These are phyloP conservation scores for Volucella bombylans DNA, from an alignment of 2,888 invertebrate genomes.

Conservation along the genomic window DNA sequence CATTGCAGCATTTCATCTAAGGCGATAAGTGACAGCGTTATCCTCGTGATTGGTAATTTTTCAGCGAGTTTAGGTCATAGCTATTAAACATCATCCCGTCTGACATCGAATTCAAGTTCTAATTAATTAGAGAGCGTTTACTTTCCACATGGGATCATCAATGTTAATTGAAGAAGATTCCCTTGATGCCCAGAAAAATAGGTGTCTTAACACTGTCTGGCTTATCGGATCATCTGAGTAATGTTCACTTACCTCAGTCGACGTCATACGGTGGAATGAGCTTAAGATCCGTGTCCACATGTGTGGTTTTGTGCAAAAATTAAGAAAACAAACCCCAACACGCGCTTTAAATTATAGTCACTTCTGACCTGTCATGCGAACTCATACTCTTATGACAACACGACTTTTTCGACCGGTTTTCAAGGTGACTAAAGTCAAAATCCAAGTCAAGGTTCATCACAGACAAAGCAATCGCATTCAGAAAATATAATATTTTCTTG, in stretches of 20 bases:
- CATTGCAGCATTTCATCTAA: not conserved
- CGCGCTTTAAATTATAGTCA: not conserved
- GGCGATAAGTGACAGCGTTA: not conserved
- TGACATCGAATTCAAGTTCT: slow-evolving; percentile 7
- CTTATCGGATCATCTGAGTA: not conserved
- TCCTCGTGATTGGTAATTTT: not conserved
- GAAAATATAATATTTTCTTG: slow-evolving; percentile 1
- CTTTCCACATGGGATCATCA: slow-evolving; percentile 16
- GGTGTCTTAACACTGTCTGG: slow-evolving; percentile 23
- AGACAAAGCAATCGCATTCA: not conserved
- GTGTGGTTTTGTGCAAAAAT: not conserved
- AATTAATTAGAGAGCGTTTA: not conserved
- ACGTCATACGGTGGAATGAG: not conserved
- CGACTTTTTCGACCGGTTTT: not conserved
- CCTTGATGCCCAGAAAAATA: not conserved
- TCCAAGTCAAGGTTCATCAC: not conserved
- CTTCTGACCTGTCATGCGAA: not conserved
- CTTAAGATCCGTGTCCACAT: not conserved
- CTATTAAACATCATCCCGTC: not conserved
- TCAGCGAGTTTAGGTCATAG: not conserved
- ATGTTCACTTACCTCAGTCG: not conserved
- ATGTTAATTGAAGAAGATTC: slow-evolving; percentile 16
- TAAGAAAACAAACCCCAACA: not conserved
- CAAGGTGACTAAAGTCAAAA: not conserved
- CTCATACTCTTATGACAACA: not conserved